Base-by-base conservation (phyloP, 2,797 vertebrate species). In the Xyrichtys novacula region DNA sequence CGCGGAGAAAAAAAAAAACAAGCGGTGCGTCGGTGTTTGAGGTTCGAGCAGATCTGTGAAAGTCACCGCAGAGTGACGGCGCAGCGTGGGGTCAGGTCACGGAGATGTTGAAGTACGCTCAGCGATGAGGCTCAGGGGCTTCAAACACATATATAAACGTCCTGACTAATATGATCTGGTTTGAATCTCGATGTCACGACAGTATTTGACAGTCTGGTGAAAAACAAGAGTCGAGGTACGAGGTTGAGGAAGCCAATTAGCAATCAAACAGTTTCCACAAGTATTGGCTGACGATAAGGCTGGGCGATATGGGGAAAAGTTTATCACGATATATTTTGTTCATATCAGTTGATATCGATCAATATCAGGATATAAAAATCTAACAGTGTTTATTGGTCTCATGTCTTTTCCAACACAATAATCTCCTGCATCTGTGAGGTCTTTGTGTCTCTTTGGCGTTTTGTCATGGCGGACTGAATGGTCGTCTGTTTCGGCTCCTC, bases 1-100 rank as follows among this genome's bases (percentile, higher is more conserved):
- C 2, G 19, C 23, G 7, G 58, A 42, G 29, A 20, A 23, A 28
- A 68, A 71, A 26, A 9, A 20, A 28, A 68, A 71, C 31, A 9
- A 20, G 36, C 14, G 42, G 14, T 26, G 26, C 9, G 22, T 15
- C 2, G 0, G n/a, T 29, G 66, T 56, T 67, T 53, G 26, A 54
- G 20, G 25, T 19, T 40, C 16, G 5, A 25, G 14, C 47, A 17
- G 39, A 5, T 23, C 31, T 56, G 15, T 57, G 16, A 63, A 62
- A 59, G 42, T 63, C 54, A 56, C 36, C 22, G n/a, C 22, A 31
- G 31, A 31, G 7, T 40, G 54, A 42, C 6, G 11, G 36, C 6
- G 11, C 58, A 5, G 11, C 26, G 25, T 23, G 7, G 48, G 10
- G 2, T 42, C 16, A 15, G 19, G 4, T 15, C 25, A 26, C 71